A percentile compares a stretch with the other conserved stretches of the same genome.
These are phyloP conservation scores for Platyura marginata DNA, from an alignment of 1,140 invertebrate species.

Conservation along the genomic window DNA sequence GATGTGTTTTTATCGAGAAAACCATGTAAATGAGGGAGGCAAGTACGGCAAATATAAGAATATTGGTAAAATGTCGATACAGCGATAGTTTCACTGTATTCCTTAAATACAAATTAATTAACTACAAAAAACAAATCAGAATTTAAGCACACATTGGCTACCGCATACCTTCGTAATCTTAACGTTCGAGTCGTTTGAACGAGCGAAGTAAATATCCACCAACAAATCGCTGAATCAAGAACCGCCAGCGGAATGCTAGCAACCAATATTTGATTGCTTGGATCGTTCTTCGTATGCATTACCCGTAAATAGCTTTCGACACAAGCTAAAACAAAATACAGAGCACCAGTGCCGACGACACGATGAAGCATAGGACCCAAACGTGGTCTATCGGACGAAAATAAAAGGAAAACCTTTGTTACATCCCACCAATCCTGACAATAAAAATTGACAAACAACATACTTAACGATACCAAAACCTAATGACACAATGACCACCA, in stretches of 20 bases:
- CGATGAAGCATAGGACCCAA: slow-evolving; percentile 70
- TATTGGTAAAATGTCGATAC: slow-evolving; percentile 87
- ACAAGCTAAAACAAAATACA: slow-evolving; percentile 69
- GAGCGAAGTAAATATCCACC: slow-evolving; percentile 79
- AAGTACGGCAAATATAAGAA: slow-evolving; percentile 73
- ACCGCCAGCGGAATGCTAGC: slow-evolving; percentile 54
- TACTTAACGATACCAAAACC: slow-evolving; percentile 93
- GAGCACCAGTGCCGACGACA: slow-evolving; percentile 57
- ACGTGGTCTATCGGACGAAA: slow-evolving; percentile 53
- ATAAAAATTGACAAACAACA: slow-evolving; percentile 18
- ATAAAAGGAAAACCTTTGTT: too few species aligned
- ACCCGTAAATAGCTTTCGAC: slow-evolving; percentile 66
- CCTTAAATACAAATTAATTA: slow-evolving; percentile 36
- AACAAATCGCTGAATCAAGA: slow-evolving; percentile 51
- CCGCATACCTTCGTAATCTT: slow-evolving; percentile 50
- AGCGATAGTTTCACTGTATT: slow-evolving; percentile 78
- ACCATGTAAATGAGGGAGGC: slow-evolving; percentile 82
- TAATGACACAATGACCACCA: slow-evolving; percentile 83
- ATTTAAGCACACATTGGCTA: too few species aligned
- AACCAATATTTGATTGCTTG: slow-evolving; percentile 44
- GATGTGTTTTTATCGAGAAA: slow-evolving; percentile 70
- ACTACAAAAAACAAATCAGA: slow-evolving; percentile 6
- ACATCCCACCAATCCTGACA: too few species aligned
- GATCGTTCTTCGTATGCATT: slow-evolving; percentile 42
- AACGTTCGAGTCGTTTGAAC: slow-evolving; percentile 77